Evolutionary conservation across 2,888 invertebrate species (phyloP).

Genomic region (Xylota segnis): DNA sequence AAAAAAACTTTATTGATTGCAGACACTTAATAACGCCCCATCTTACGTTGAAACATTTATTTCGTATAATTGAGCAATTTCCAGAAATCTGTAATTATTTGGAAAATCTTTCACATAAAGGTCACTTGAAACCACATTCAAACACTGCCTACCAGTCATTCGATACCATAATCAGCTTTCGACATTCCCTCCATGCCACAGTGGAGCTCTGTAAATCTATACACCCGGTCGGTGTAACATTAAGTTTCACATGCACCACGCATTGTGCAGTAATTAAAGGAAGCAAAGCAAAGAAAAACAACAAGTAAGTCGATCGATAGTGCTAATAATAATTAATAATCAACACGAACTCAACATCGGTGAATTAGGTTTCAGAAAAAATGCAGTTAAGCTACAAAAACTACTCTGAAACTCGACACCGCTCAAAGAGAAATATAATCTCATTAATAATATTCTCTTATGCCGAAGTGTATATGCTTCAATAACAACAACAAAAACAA

Average conservation of each 20-base stretch:
- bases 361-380: constrained; percentile 73
- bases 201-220: constrained; percentile 47
- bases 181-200: constrained; percentile 6
- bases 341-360: constrained; percentile 59
- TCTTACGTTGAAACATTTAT: neutral
- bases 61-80: neutral
- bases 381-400: constrained; percentile 45
- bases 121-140: constrained; percentile 4
- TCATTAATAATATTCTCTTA: constrained; percentile 63
- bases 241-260: constrained; percentile 47
- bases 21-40: neutral
- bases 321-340: constrained; percentile 70
- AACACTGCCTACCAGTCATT: constrained; percentile 7
- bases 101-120: constrained; percentile 17
- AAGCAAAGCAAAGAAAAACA: neutral
- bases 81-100: neutral
- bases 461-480: constrained; percentile 15
- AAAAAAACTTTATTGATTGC: too few relatives aligned
- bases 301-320: constrained; percentile 51
- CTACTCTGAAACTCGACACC: constrained; percentile 54
- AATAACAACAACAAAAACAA: constrained; percentile 1
- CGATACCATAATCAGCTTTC: constrained; percentile 35
- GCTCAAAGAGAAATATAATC: constrained; percentile 69
- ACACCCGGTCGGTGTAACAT: constrained; percentile 51
- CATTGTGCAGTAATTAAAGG: constrained; percentile 28